These are phyloP conservation scores for Halcyon chelicuti DNA, from an alignment of 2,797 vertebrate species.

Conservation along the genomic window DNA sequence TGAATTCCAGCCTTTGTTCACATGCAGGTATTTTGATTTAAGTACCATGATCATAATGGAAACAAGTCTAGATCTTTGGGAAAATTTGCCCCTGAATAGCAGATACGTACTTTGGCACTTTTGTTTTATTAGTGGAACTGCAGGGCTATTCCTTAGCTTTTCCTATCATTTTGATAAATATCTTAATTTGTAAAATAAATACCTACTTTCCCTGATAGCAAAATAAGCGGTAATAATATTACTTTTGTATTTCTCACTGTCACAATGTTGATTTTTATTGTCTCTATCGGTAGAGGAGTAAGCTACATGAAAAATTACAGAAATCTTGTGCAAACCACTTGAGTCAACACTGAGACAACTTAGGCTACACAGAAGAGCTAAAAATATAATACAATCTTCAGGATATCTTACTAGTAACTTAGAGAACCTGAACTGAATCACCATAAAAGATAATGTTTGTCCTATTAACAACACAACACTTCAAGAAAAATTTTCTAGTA, in stretches of 20 bases:
- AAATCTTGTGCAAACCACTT: neutral
- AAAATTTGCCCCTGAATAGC: neutral
- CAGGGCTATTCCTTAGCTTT: neutral
- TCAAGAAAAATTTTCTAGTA: neutral
- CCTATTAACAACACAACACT: neutral
- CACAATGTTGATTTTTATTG: neutral
- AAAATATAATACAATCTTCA: neutral
- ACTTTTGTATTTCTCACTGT: neutral
- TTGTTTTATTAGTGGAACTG: neutral
- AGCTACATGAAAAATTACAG: neutral
- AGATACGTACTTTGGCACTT: neutral
- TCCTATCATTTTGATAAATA: neutral
- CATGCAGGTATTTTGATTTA: neutral
- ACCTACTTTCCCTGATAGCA: too few species aligned
- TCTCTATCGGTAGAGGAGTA: neutral
- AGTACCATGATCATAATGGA: neutral
- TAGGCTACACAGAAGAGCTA: neutral
- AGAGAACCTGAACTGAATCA: neutral
- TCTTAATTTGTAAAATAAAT: neutral
- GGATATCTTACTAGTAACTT: neutral
- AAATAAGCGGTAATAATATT: neutral
- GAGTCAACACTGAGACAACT: neutral
- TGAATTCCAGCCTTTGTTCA: neutral
- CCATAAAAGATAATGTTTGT: neutral
- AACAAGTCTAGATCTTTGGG: neutral